Percentiles rank a stretch among this genome's conserved stretches.
Conservation (phyloP, 2,113 vertebrate species). For the human region GRCh38 chr21:40849501-40850000, state of each 20-base stretch:
- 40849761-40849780: accelerated
- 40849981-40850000: neutral
- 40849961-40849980: neutral
- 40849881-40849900: accelerated
- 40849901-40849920: neutral
- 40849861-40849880: neutral
- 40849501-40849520: neutral
- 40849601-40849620: neutral
- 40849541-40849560: accelerated
- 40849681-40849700: neutral
- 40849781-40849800: neutral
- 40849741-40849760: accelerated
- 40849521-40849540: too few relatives aligned
- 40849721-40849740: neutral
- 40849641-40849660: neutral
- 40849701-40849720: neutral
- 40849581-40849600: neutral
- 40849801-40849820: accelerated
- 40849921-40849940: neutral
- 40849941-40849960: neutral
- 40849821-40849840: accelerated
- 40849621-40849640: neutral
- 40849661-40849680: accelerated
- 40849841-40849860: accelerated
- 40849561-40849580: neutral